Conservation (phyloP, 2,797 vertebrate species). For the Acropternis orthonyx region DNA sequence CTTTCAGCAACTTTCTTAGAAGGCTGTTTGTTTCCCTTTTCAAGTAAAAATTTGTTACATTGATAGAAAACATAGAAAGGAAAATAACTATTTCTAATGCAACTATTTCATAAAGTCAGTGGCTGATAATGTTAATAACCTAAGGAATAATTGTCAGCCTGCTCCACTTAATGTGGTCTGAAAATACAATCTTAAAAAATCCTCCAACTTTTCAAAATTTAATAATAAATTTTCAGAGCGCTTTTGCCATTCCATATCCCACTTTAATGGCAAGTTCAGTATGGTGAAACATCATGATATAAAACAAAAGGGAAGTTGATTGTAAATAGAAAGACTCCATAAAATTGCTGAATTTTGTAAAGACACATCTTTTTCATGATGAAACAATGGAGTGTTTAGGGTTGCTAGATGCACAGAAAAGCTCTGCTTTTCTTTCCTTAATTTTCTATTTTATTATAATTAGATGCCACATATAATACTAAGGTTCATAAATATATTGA, state of each 20-base stretch:
- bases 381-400: rapidly evolving
- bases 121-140: background rate
- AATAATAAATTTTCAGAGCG: background rate
- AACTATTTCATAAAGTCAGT: background rate
- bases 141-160: background rate
- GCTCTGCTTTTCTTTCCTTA: background rate
- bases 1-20: background rate
- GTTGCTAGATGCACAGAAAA: background rate
- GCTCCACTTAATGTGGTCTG: background rate
- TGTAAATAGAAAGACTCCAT: background rate
- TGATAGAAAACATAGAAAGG: background rate
- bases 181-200: background rate
- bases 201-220: background rate
- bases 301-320: background rate
- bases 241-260: background rate
- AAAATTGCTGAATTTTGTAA: background rate
- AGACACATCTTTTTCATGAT: rapidly evolving
- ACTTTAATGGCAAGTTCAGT: background rate
- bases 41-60: background rate
- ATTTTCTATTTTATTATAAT: background rate
- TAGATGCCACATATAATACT: background rate
- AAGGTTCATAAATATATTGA: background rate
- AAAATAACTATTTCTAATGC: background rate
- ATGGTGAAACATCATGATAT: background rate
- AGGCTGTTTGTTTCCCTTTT: background rate